phyloP scores from a whole-genome alignment of 2,113 vertebrate genomes.

The Morone chrysops region DNA sequence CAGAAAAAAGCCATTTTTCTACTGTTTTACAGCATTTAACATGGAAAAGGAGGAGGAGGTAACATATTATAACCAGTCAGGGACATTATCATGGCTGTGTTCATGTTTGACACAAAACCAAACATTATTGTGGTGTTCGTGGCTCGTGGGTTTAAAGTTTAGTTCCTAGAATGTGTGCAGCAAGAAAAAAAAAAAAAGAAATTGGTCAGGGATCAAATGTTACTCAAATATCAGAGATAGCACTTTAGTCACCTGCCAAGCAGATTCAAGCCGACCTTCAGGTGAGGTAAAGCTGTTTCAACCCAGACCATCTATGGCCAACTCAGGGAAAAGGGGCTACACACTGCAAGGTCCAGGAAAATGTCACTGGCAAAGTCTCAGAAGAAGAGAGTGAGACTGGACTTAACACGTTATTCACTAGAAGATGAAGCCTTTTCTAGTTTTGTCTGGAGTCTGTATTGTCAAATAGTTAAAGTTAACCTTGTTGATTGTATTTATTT shows the following conservation, averaged over 20 bases:
- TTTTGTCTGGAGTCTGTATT: neutral
- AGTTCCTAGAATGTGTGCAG: constrained; percentile 39
- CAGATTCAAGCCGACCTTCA: no score
- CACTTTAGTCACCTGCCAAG: no score
- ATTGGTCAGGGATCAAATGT: no score
- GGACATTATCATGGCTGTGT: neutral
- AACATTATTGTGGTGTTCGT: constrained; percentile 26
- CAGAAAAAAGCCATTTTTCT: neutral
- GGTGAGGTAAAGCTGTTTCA: no score
- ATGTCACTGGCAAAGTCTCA: no score
- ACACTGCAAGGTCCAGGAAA: no score
- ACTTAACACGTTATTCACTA: neutral
- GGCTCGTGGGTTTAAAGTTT: neutral
- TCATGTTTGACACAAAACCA: constrained; percentile 24
- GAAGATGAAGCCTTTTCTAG: neutral
- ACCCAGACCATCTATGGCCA: no score
- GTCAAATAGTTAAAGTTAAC: neutral
- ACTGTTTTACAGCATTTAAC: neutral
- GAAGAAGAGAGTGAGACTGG: neutral
- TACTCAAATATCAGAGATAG: no score
- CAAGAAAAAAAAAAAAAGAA: constrained; percentile 2
- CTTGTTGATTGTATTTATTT: neutral
- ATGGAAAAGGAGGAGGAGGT: neutral
- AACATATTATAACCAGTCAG: neutral
- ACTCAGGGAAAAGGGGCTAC: no score